phyloP scores from a whole-genome alignment of 2,113 vertebrate genomes.

The Nicator chloris region DNA sequence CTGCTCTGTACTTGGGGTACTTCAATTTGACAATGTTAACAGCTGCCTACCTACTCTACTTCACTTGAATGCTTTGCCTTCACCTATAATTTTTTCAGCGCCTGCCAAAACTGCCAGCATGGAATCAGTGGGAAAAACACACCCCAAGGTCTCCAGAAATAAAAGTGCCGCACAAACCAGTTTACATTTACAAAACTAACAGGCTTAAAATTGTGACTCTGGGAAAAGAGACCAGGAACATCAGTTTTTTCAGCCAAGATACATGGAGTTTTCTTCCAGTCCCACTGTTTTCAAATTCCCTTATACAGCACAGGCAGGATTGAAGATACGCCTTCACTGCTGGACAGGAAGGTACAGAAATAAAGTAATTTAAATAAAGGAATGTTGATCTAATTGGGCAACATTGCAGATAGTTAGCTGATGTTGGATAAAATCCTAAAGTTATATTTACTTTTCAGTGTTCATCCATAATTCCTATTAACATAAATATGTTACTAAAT shows the following conservation, averaged over 20 bases:
- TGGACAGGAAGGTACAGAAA: not conserved
- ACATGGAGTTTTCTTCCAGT: not conserved
- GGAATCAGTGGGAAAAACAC: not conserved
- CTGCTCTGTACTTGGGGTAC: not conserved
- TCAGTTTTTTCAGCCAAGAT: slow-evolving; percentile 18
- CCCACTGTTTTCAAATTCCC: not conserved
- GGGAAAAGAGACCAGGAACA: not conserved
- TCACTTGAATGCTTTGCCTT: not conserved
- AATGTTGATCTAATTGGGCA: not conserved
- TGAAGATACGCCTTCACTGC: not conserved
- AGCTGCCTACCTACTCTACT: not conserved
- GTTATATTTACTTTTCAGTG: not conserved
- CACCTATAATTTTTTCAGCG: not conserved
- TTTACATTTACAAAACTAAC: slow-evolving; percentile 22
- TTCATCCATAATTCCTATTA: slow-evolving; percentile 4
- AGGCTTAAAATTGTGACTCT: not conserved
- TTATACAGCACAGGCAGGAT: not conserved
- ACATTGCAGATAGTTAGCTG: not conserved
- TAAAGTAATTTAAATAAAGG: not conserved
- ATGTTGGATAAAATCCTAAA: slow-evolving; percentile 30
- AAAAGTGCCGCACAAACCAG: not conserved
- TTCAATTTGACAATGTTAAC: not conserved
- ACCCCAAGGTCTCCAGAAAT: not conserved
- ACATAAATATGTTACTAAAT: slow-evolving; percentile 18
- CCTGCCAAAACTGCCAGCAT: not conserved